Percentiles rank a stretch among this genome's conserved stretches.
phyloP scores from a whole-genome alignment of 2,113 vertebrate genomes.

The Hemicordylus capensis region DNA sequence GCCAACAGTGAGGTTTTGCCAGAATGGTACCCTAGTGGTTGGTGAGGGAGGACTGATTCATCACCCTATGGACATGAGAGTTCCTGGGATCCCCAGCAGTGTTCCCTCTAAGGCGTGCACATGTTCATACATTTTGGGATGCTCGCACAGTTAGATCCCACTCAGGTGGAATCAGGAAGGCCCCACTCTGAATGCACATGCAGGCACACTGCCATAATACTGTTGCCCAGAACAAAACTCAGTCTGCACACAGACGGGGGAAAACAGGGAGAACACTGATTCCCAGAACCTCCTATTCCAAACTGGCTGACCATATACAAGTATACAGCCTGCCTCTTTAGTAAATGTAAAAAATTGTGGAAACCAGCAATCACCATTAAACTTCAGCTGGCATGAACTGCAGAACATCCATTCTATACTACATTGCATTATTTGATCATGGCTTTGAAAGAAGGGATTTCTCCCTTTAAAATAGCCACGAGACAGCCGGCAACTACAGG shows the following conservation, averaged over 20 bases:
- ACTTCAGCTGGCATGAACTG: background rate
- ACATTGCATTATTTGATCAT: background rate
- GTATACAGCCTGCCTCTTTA: background rate
- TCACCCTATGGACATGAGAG: background rate
- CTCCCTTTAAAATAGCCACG: background rate
- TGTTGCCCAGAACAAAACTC: too few species aligned
- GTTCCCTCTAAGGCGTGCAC: too few species aligned
- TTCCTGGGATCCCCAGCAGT: background rate
- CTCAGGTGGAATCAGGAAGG: too few species aligned
- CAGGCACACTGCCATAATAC: too few species aligned
- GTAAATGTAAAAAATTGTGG: background rate
- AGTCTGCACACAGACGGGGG: too few species aligned
- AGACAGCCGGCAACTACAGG: background rate
- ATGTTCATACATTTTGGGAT: too few species aligned
- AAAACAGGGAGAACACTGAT: too few species aligned
- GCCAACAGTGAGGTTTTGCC: too few species aligned
- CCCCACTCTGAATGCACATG: too few species aligned
- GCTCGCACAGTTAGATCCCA: too few species aligned
- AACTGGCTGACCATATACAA: background rate
- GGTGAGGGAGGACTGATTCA: too few species aligned
- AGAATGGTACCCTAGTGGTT: too few species aligned
- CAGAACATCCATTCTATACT: background rate
- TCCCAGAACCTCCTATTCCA: background rate
- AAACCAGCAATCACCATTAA: background rate
- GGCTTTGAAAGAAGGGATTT: background rate